Conservation (phyloP, 2,797 vertebrate genomes). For the Phoxinus dragarum region DNA sequence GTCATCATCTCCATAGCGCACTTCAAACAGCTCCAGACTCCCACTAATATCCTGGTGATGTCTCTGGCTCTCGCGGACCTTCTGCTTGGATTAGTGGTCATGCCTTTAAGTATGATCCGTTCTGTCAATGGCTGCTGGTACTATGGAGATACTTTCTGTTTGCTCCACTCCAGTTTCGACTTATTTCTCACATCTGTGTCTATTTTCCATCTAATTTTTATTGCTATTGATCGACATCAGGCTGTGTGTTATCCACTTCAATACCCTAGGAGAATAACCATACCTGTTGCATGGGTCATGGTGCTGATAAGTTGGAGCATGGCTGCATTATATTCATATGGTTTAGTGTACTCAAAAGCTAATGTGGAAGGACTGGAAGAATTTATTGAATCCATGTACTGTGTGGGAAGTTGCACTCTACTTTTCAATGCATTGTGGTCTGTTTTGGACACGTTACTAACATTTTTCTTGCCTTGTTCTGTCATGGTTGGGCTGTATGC, state of each 20-base stretch:
- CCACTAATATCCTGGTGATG: slow-evolving; percentile 80
- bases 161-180: slow-evolving; percentile 76
- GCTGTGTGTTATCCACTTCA: slow-evolving; percentile 77
- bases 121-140: slow-evolving; percentile 80
- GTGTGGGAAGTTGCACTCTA: slow-evolving; percentile 69
- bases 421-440: slow-evolving; percentile 77
- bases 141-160: slow-evolving; percentile 75
- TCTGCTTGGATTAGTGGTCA: slow-evolving; percentile 73
- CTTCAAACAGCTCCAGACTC: slow-evolving; percentile 80
- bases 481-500: slow-evolving; percentile 69
- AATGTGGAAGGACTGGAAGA: slow-evolving; percentile 70
- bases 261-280: slow-evolving; percentile 71
- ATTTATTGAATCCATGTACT: slow-evolving; percentile 68
- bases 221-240: slow-evolving; percentile 77
- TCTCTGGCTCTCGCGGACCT: slow-evolving; percentile 79
- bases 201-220: slow-evolving; percentile 79
- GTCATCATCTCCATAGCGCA: slow-evolving; percentile 79
- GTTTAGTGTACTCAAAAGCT: slow-evolving; percentile 73
- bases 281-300: slow-evolving; percentile 66
- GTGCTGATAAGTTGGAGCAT: slow-evolving; percentile 71
- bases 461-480: slow-evolving; percentile 71
- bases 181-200: slow-evolving; percentile 77
- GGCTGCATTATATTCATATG: slow-evolving; percentile 71
- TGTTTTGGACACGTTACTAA: slow-evolving; percentile 69
- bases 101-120: slow-evolving; percentile 77